Base-by-base conservation (phyloP, 1,140 invertebrate genomes). In the Drosophila pachea region DNA sequence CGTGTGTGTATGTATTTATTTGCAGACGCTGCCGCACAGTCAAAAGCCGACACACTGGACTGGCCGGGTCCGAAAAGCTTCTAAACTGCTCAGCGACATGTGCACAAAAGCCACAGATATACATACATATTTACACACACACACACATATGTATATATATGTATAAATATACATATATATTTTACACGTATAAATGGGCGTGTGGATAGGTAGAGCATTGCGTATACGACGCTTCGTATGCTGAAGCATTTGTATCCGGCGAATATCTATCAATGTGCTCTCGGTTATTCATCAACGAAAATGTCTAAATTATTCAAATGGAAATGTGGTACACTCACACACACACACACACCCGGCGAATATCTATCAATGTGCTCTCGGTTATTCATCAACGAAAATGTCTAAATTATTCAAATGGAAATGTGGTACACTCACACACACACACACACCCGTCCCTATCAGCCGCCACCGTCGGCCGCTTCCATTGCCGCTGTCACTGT, bases 351-450 rank as follows among this genome's bases (percentile, higher is more conserved):
- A n/a, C n/a, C 54, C 54, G 36, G 16, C 50, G 64, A 76, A 83
- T 84, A 84, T 84, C 79, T 84, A 84, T 84, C 79, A 84, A 84
- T 84, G 76, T 76, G 81, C 76, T 86, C 75, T 79, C 74, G 76
- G 76, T 86, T 86, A 86, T 84, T 84, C 81, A 84, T 84, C 81
- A 84, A 81, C 81, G 81, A 76, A 84, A 84, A 84, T 84, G 81
- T 84, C 81, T 81, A 84, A 84, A 84, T 84, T 84, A 84, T 84
- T 84, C 81, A 84, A 84, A 84, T 84, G 82, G 81, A 86, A 86
- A 76, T 74, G 79, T 84, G 69, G 84, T 84, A 74, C 78, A 70
- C n/a, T n/a, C n/a, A n/a, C n/a, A n/a, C n/a, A n/a, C n/a, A n/a
- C n/a, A n/a, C n/a, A n/a, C n/a, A 70, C 86, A 66, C 65, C 53